phyloP scores from a whole-genome alignment of 2,888 invertebrate species.

The Ceratothoa steindachneri region DNA sequence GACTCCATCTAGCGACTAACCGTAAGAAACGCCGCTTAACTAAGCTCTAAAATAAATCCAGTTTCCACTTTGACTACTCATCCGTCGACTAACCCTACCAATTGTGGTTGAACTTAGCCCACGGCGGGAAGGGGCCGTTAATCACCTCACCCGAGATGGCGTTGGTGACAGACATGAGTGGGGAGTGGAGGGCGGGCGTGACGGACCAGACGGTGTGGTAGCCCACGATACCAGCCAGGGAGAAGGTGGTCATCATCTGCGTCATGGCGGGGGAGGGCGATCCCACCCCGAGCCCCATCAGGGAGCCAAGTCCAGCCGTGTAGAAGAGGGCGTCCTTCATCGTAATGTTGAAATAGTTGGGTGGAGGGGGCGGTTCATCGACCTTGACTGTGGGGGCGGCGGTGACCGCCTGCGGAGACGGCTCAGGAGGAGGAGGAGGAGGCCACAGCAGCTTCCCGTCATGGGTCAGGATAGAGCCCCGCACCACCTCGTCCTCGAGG shows the following conservation, averaged over 20 bases:
- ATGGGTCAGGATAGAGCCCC: constrained; percentile 74
- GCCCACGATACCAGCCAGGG: constrained; percentile 72
- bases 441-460: constrained; percentile 75
- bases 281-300: constrained; percentile 66
- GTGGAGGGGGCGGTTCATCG: constrained; percentile 53
- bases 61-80: too few relatives aligned
- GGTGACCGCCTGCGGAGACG: constrained; percentile 53
- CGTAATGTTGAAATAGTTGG: constrained; percentile 67
- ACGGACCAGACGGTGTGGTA: constrained; percentile 92
- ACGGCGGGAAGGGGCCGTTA: too few relatives aligned
- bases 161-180: constrained; percentile 88
- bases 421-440: constrained; percentile 63
- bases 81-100: too few relatives aligned
- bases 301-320: constrained; percentile 66
- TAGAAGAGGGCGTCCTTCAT: constrained; percentile 65
- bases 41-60: too few relatives aligned
- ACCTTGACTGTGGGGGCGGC: constrained; percentile 55
- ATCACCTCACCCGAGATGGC: constrained; percentile 76
- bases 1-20: too few relatives aligned
- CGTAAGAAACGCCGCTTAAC: too few relatives aligned
- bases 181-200: constrained; percentile 82
- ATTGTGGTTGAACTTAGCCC: too few relatives aligned
- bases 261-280: constrained; percentile 82
- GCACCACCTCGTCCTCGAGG: constrained; percentile 77
- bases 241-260: constrained; percentile 80